A percentile compares a stretch with the other conserved stretches of the same genome.
These are phyloP conservation scores for Psammodynastes pulverulentus DNA, from an alignment of 2,113 vertebrate genomes.

Conservation along the genomic window DNA sequence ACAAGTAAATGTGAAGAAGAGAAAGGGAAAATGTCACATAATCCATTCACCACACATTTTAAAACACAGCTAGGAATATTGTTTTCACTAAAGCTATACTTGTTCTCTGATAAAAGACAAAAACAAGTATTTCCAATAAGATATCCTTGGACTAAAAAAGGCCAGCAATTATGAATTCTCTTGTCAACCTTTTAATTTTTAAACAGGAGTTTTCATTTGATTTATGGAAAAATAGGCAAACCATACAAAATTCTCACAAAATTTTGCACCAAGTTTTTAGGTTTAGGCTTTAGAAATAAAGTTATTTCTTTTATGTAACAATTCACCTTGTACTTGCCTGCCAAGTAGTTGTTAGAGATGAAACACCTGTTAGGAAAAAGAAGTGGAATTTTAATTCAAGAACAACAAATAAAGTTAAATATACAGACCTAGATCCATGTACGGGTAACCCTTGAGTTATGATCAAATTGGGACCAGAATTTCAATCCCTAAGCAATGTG, in stretches of 20 bases:
- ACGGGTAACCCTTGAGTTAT: too few relatives aligned
- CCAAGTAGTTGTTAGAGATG: background rate
- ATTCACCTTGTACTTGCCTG: background rate
- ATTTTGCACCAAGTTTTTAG: background rate
- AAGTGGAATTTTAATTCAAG: background rate
- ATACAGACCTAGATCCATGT: background rate
- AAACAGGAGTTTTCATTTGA: background rate
- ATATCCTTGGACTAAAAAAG: conserved; percentile 43
- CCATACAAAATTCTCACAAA: background rate
- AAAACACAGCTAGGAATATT: background rate
- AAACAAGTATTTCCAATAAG: conserved; percentile 55
- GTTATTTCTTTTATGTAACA: background rate
- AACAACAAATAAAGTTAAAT: background rate
- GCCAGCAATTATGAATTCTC: background rate
- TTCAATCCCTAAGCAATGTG: background rate
- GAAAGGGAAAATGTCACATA: conserved; percentile 7
- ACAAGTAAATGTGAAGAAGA: conserved; percentile 52
- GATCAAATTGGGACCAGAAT: too few relatives aligned
- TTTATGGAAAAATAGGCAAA: background rate
- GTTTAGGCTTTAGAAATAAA: background rate
- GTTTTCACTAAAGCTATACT: conserved; percentile 19
- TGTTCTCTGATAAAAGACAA: conserved; percentile 54
- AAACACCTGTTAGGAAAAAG: background rate
- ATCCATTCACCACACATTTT: conserved; percentile 24
- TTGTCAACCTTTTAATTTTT: background rate